Percentiles rank a stretch among this genome's conserved stretches.
Conservation (phyloP, 1,140 invertebrate species). For the Macrostomum lignano region DNA sequence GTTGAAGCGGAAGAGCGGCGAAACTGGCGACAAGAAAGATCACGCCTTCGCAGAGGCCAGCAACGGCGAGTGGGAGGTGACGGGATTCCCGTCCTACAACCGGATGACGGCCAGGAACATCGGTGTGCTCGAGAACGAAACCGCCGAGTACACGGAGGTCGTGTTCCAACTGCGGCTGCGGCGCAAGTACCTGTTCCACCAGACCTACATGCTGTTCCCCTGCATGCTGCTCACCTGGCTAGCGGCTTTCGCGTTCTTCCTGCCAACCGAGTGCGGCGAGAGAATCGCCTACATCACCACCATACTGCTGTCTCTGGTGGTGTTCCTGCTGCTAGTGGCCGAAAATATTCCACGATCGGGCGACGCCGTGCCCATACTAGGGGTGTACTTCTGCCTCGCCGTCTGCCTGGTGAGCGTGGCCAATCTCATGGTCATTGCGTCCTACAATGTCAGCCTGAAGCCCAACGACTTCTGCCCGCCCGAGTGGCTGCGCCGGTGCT, state of each 20-base stretch:
- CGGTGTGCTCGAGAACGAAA: neutral
- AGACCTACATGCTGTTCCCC: conserved; percentile 92
- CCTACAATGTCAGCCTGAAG: too few relatives aligned
- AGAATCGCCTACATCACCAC: conserved; percentile 89
- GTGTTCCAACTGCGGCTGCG: neutral
- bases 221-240: conserved; percentile 94
- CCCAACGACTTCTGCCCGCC: too few relatives aligned
- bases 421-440: too few relatives aligned
- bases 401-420: too few relatives aligned
- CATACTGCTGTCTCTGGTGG: conserved; percentile 23
- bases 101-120: neutral
- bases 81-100: neutral
- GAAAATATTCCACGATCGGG: conserved; percentile 87
- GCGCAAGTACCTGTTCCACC: neutral
- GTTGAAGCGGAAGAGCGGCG: neutral
- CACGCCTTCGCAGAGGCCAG: neutral
- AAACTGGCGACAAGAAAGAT: neutral
- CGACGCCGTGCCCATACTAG: conserved; percentile 66
- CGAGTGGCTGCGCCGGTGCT: too few relatives aligned
- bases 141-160: neutral
- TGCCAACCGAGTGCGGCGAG: conserved; percentile 94
- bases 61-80: conserved; percentile 1
- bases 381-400: too few relatives aligned
- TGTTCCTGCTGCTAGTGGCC: conserved; percentile 22
- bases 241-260: conserved; percentile 82